Base-by-base conservation (phyloP, 2,888 invertebrate species). In the Priocnemis perturbator region DNA sequence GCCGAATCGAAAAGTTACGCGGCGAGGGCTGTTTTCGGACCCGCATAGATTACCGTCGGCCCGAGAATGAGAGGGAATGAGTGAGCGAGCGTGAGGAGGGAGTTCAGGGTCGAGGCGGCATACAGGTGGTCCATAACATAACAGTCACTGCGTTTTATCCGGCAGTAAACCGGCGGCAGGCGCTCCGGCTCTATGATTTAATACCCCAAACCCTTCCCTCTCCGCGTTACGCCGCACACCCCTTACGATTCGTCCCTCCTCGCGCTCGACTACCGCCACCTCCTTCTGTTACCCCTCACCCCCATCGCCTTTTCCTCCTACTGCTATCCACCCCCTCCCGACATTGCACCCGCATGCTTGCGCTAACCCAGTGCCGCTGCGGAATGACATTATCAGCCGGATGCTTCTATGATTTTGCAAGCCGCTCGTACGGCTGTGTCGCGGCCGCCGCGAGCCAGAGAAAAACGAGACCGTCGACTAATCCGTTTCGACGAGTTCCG, bases 71-170 rank as follows among this genome's bases (percentile, higher is more conserved):
- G 69, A 58, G 64, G 48, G 66, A 57, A 65, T 53, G 26, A 56
- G 61, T 26, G 48, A 59, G 63, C 68, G 74, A 74, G 80, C 65
- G 77, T 73, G 68, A 71, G n/a, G 71, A 64, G 73, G 63, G 74
- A 73, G 87, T 89, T 88, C 88, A 87, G 86, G 87, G 87, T 87
- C 87, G 88, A 82, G 88, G 88, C 88, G 37, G 37, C 37, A 88
- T 88, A 89, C 89, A 89, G 89, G 89, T 89, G 89, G 89, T 89
- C 89, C 88, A 89, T 89, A 89, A 89, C 88, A 88, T 88, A 88
- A 88, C 88, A 88, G 88, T 89, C 88, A 86, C 87, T 88, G 87
- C 88, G 88, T 88, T 88, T 89, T 89, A 89, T 88, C 88, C 88
- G 87, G 88, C 87, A 88, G 88, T 89, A 88, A 88, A 88, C 88